phyloP scores from a whole-genome alignment of 2,888 invertebrate species.

The Torymus aiolomorphi region DNA sequence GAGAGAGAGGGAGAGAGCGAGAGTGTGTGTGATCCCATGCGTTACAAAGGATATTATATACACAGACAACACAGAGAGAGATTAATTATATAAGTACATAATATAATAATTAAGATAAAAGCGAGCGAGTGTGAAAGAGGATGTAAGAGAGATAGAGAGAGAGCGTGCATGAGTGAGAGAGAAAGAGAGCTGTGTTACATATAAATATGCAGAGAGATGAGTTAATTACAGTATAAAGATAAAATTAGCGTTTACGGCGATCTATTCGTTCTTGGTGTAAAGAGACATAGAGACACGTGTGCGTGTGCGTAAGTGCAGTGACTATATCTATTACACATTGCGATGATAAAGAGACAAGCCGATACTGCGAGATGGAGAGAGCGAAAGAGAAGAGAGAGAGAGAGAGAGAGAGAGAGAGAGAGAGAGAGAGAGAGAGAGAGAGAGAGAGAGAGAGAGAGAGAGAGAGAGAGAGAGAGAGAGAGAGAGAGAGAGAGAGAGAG shows the following conservation, averaged over 20 bases:
- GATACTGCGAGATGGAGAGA: not conserved
- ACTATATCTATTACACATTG: slow-evolving; percentile 18
- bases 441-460: too few species aligned
- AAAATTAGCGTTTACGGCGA: slow-evolving; percentile 20
- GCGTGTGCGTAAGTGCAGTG: slow-evolving; percentile 38
- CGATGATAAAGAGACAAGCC: not conserved
- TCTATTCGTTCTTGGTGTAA: slow-evolving; percentile 58
- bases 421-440: too few species aligned
- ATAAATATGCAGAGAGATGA: slow-evolving; percentile 29
- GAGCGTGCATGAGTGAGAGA: slow-evolving; percentile 27
- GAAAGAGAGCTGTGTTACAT: slow-evolving; percentile 33
- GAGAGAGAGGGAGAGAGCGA: too few species aligned
- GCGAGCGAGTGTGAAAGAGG: not conserved
- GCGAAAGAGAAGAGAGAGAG: too few species aligned
- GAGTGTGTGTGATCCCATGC: too few species aligned
- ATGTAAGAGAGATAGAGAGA: not conserved
- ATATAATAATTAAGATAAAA: not conserved
- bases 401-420: too few species aligned
- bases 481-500: too few species aligned
- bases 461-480: too few species aligned
- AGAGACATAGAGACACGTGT: slow-evolving; percentile 18
- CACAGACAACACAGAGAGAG: slow-evolving; percentile 1
- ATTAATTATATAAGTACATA: slow-evolving; percentile 11
- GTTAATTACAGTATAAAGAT: slow-evolving; percentile 39
- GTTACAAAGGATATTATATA: too few species aligned